Evolutionary conservation across 2,888 invertebrate genomes (phyloP).

Genomic region (Smittia sp.): DNA sequence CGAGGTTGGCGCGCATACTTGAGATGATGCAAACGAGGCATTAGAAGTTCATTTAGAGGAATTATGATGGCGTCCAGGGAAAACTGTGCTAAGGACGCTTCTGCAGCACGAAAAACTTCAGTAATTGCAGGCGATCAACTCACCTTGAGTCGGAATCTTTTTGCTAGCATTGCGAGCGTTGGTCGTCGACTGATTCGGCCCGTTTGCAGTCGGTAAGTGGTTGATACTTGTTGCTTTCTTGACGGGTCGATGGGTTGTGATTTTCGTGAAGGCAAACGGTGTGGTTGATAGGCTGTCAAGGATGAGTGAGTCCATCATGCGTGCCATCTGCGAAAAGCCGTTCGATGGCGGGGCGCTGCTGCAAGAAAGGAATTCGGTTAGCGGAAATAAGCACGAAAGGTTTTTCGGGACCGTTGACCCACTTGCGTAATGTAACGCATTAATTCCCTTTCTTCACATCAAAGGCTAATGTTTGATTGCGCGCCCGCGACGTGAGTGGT

Average conservation of each 20-base stretch:
- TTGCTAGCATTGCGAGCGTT: neutral
- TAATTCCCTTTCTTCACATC: neutral
- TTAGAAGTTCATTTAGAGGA: neutral
- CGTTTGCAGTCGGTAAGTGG: constrained; percentile 11
- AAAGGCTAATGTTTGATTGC: neutral
- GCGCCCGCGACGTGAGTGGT: neutral
- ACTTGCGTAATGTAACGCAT: neutral
- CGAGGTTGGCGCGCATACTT: constrained; percentile 2
- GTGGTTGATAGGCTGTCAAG: constrained; percentile 67
- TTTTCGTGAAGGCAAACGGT: constrained; percentile 65
- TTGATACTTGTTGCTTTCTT: constrained; percentile 45
- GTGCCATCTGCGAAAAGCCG: constrained; percentile 66
- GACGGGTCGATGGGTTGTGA: constrained; percentile 57
- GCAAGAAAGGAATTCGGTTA: constrained; percentile 42
- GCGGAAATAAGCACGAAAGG: neutral
- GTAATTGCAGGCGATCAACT: neutral
- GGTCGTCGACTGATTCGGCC: neutral
- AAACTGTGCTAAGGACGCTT: constrained; percentile 30
- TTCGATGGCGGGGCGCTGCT: constrained; percentile 58
- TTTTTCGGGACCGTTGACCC: constrained; percentile 19
- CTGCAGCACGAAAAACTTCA: neutral
- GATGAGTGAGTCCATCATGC: constrained; percentile 73
- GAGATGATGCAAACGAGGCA: constrained; percentile 32
- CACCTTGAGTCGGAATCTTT: constrained; percentile 52
- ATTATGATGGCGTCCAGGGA: neutral